These are phyloP conservation scores for Chaetura pelagica DNA, from an alignment of 2,113 vertebrate genomes.

Conservation along the genomic window DNA sequence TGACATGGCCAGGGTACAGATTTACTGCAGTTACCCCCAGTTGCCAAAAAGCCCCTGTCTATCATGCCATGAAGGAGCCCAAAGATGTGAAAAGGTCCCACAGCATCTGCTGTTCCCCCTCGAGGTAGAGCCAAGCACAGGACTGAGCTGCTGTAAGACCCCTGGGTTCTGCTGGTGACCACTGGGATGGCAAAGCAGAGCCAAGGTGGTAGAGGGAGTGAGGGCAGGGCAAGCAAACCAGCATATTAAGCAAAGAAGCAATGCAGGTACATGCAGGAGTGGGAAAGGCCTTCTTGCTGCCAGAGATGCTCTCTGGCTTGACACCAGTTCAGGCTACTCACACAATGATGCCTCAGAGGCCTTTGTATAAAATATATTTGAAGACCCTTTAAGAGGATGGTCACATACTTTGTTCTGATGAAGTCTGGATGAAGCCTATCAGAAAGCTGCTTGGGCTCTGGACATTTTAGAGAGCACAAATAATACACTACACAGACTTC, in stretches of 20 bases:
- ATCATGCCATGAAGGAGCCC: neutral
- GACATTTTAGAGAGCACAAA: neutral
- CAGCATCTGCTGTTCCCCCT: neutral
- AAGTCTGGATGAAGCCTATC: neutral
- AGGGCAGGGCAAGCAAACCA: neutral
- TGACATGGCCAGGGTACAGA: neutral
- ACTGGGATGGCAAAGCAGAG: neutral
- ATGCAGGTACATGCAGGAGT: accelerated
- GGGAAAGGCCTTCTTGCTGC: neutral
- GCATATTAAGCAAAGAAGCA: neutral
- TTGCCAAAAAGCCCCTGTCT: neutral
- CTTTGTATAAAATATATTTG: neutral
- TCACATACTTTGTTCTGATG: neutral
- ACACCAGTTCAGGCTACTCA: neutral
- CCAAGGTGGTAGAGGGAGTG: neutral
- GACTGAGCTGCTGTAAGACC: accelerated
- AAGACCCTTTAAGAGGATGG: neutral
- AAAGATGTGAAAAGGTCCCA: neutral
- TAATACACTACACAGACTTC: neutral
- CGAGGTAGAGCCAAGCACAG: neutral
- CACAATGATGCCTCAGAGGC: neutral
- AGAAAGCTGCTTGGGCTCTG: neutral
- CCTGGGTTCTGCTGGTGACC: neutral
- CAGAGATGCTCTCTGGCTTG: neutral
- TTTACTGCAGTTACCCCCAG: neutral